Percentiles rank a stretch among this genome's conserved stretches.
Conservation (phyloP, 2,797 vertebrate species). For the Ataeniobius toweri region DNA sequence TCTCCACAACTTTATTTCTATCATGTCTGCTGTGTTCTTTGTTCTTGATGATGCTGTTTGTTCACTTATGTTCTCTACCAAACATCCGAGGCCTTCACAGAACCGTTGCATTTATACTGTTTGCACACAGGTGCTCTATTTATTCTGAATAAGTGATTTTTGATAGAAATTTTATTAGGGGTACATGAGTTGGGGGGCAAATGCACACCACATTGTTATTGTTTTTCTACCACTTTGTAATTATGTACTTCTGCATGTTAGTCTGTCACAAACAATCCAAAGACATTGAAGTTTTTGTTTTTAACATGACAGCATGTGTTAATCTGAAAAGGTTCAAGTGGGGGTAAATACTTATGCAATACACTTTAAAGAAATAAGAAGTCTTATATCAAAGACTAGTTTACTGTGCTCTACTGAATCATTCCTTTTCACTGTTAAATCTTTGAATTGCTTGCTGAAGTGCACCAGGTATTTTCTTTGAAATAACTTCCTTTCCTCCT, state of each 20-base stretch:
- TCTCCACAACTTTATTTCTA: too few relatives aligned
- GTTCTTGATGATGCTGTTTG: too few relatives aligned
- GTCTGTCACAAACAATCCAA: not conserved
- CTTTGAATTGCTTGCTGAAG: slow-evolving; percentile 34
- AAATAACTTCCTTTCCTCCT: slow-evolving; percentile 64
- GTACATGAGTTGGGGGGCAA: not conserved
- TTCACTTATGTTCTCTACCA: too few relatives aligned
- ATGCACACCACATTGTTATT: not conserved
- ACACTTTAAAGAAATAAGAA: not conserved
- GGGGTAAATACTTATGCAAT: not conserved
- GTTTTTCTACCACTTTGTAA: not conserved
- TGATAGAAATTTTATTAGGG: not conserved
- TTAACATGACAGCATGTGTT: not conserved
- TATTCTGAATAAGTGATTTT: not conserved
- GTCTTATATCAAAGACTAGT: not conserved
- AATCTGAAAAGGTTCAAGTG: not conserved
- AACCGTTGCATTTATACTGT: too few relatives aligned
- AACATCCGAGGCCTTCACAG: too few relatives aligned
- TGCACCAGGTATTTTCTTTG: slow-evolving; percentile 48
- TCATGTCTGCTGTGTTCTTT: too few relatives aligned
- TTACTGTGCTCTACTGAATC: not conserved
- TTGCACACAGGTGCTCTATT: too few relatives aligned
- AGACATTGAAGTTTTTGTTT: not conserved
- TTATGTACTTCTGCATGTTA: not conserved
- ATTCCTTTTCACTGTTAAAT: slow-evolving; percentile 11